A percentile compares a stretch with the other conserved stretches of the same genome.
Conservation (phyloP, 2,888 invertebrate species). For the Eristalinus aeneus region DNA sequence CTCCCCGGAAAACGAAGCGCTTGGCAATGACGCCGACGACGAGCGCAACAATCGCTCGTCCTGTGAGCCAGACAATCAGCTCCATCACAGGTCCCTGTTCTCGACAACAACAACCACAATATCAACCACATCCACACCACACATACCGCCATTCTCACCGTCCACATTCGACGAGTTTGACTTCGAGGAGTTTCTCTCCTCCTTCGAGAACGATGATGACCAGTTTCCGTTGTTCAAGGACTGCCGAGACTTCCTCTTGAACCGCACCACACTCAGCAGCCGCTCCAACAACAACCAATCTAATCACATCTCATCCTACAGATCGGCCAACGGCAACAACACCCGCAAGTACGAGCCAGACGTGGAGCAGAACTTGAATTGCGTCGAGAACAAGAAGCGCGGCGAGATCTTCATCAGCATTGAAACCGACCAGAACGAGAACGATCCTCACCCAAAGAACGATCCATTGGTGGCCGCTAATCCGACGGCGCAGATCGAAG, state of each 20-base stretch:
- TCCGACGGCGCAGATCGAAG: slow-evolving; percentile 77
- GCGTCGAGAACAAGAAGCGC: slow-evolving; percentile 73
- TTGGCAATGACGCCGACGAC: slow-evolving; percentile 74
- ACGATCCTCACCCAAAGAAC: slow-evolving; percentile 62
- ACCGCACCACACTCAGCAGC: slow-evolving; percentile 77
- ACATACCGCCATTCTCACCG: slow-evolving; percentile 75
- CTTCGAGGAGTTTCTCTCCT: slow-evolving; percentile 86
- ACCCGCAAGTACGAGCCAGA: slow-evolving; percentile 46
- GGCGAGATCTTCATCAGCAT: slow-evolving; percentile 79
- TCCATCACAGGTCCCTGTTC: slow-evolving; percentile 30
- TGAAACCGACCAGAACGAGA: slow-evolving; percentile 78
- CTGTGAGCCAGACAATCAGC: slow-evolving; percentile 35
- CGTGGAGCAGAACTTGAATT: slow-evolving; percentile 47
- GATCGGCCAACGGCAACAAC: slow-evolving; percentile 38
- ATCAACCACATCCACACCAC: slow-evolving; percentile 52
- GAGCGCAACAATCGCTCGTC: slow-evolving; percentile 76
- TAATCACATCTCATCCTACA: slow-evolving; percentile 51
- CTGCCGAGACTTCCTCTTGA: slow-evolving; percentile 79
- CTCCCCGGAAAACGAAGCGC: slow-evolving; percentile 77
- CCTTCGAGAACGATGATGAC: slow-evolving; percentile 84
- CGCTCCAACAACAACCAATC: slow-evolving; percentile 73
- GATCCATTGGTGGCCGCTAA: slow-evolving; percentile 73
- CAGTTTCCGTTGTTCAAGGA: slow-evolving; percentile 81
- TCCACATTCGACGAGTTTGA: slow-evolving; percentile 83
- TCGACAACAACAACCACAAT: not conserved